These are phyloP conservation scores for Sesia bembeciformis DNA, from an alignment of 2,888 invertebrate species.

Conservation along the genomic window DNA sequence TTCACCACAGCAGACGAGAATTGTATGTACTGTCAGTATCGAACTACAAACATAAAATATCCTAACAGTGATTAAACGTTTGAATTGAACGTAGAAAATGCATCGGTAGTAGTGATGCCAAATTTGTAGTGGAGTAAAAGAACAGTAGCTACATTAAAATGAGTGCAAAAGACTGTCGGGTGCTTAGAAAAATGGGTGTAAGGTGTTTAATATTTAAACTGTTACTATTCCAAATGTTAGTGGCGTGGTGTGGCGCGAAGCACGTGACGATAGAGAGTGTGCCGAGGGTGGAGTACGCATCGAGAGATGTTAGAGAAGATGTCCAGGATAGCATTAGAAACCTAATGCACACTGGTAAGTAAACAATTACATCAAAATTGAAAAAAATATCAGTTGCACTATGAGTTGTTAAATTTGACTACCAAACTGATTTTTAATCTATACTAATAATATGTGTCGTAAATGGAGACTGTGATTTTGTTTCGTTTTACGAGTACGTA, in stretches of 20 bases:
- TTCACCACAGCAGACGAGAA: conserved; percentile 38
- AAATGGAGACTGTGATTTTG: too few relatives aligned
- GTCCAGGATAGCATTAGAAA: conserved; percentile 57
- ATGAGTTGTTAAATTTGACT: too few relatives aligned
- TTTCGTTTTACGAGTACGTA: too few relatives aligned
- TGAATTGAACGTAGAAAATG: conserved; percentile 3
- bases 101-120: conserved; percentile 19
- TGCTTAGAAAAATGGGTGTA: conserved; percentile 57
- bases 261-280: conserved; percentile 37
- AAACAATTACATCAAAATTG: background rate
- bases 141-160: conserved; percentile 20
- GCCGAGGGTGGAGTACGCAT: conserved; percentile 21
- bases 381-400: too few relatives aligned
- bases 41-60: conserved; percentile 60
- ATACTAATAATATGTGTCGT: too few relatives aligned
- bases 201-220: conserved; percentile 60
- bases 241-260: conserved; percentile 57
- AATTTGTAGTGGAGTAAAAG: conserved; percentile 13
- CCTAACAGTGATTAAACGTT: conserved; percentile 10
- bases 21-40: conserved; percentile 49
- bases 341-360: conserved; percentile 61
- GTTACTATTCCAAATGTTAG: conserved; percentile 57
- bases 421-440: too few relatives aligned
- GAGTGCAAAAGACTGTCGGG: conserved; percentile 41
- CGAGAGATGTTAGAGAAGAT: conserved; percentile 24